phyloP scores from a whole-genome alignment of 2,113 vertebrate species.

The Drymodes brunneopygia region DNA sequence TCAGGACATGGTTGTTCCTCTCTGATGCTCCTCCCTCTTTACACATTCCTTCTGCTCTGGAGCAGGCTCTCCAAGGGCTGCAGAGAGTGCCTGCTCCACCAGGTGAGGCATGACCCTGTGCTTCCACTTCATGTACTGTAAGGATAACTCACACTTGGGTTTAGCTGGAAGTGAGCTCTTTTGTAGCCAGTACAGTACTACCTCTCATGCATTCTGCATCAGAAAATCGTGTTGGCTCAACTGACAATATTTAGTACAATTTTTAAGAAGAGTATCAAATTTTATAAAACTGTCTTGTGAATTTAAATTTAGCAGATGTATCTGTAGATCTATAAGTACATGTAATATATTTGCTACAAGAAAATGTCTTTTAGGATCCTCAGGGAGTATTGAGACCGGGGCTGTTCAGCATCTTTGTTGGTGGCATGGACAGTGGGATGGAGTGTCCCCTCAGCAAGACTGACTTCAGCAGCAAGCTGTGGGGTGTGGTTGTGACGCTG shows the following conservation, averaged over 20 bases:
- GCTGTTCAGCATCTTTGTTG: not conserved
- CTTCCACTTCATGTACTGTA: not conserved
- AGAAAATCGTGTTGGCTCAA: not conserved
- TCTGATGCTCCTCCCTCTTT: not conserved
- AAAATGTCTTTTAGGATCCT: not conserved
- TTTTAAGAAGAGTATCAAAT: not conserved
- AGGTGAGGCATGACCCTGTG: rapidly evolving
- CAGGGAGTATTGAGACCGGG: not conserved
- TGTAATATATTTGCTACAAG: not conserved
- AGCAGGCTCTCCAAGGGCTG: not conserved
- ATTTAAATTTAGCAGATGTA: not conserved
- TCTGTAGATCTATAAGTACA: not conserved
- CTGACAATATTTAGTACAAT: not conserved
- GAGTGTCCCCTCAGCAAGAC: not conserved
- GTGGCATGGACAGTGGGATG: too few species aligned
- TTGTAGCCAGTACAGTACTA: not conserved
- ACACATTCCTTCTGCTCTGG: not conserved
- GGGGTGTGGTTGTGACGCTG: rapidly evolving
- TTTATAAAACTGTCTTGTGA: not conserved
- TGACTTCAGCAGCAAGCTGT: not conserved
- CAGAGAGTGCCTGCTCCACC: not conserved
- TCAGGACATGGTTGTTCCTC: not conserved
- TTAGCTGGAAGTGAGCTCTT: not conserved
- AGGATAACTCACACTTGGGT: not conserved
- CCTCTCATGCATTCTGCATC: not conserved